Percentiles rank a stretch among this genome's conserved stretches.
Conservation (phyloP, 2,888 invertebrate species). For the Tiliacea aurago region DNA sequence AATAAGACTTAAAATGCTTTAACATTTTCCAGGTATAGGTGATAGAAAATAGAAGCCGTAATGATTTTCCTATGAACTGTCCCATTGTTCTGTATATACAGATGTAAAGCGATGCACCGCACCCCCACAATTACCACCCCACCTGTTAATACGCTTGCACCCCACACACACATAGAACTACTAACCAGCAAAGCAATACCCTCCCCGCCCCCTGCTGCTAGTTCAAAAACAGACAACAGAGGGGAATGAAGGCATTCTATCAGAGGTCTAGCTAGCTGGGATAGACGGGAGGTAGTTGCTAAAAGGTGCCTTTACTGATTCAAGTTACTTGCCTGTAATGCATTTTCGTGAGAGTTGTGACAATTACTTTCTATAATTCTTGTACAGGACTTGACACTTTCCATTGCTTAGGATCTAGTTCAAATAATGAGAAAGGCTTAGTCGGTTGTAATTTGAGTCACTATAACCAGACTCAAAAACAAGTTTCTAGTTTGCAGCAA, state of each 20-base stretch:
- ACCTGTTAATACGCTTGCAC: constrained; percentile 74
- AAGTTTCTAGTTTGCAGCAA: neutral
- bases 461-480: neutral
- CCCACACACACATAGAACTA: constrained; percentile 73
- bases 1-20: neutral
- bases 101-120: constrained; percentile 72
- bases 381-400: constrained; percentile 20
- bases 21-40: neutral
- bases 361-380: constrained; percentile 13
- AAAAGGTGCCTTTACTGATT: constrained; percentile 72
- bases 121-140: constrained; percentile 72
- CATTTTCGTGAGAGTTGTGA: constrained; percentile 23
- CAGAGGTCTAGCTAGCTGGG: constrained; percentile 71
- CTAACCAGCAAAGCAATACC: constrained; percentile 69
- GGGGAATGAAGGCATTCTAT: constrained; percentile 60
- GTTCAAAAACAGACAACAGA: constrained; percentile 54
- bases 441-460: neutral
- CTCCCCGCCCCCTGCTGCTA: constrained; percentile 55
- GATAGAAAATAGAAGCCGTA: constrained; percentile 16
- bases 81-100: constrained; percentile 59
- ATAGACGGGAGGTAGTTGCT: constrained; percentile 60
- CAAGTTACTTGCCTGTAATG: constrained; percentile 66
- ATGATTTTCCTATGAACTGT: constrained; percentile 64
- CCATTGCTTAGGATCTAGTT: constrained; percentile 14
- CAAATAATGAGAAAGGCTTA: neutral